Percentiles rank a stretch among this genome's conserved stretches.
Evolutionary conservation across 2,888 invertebrate species (phyloP).

Genomic region (Halictus ligatus): DNA sequence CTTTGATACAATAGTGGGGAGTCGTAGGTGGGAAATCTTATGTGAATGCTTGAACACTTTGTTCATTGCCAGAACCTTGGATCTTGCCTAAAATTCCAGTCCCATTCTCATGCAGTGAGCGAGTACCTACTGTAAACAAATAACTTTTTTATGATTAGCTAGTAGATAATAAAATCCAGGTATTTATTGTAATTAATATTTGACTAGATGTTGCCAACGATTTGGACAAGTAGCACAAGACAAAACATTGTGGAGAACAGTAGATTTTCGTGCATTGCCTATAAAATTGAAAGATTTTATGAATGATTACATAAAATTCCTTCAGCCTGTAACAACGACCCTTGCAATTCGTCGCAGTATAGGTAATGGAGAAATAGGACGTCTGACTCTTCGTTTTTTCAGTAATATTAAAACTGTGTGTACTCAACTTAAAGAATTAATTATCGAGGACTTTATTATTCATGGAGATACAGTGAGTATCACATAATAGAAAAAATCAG

Average conservation of each 20-base stretch:
- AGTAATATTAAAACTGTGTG: slow-evolving; percentile 82
- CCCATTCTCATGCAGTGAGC: background rate
- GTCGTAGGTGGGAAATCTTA: background rate
- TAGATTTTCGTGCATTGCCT: slow-evolving; percentile 84
- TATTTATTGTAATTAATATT: slow-evolving; percentile 1
- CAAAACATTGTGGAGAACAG: slow-evolving; percentile 85
- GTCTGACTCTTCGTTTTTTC: slow-evolving; percentile 81
- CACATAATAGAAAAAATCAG: background rate
- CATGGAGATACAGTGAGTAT: slow-evolving; percentile 84
- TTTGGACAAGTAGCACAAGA: slow-evolving; percentile 85
- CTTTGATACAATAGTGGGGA: background rate
- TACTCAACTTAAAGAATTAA: slow-evolving; percentile 83
- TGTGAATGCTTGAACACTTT: background rate
- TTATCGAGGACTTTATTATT: slow-evolving; percentile 86
- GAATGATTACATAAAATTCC: slow-evolving; percentile 84
- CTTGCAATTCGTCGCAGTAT: slow-evolving; percentile 78
- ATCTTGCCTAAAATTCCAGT: background rate
- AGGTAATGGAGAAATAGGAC: slow-evolving; percentile 80
- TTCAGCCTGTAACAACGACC: slow-evolving; percentile 83
- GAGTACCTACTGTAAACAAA: background rate
- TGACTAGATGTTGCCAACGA: slow-evolving; percentile 85
- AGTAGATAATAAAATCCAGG: background rate
- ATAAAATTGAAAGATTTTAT: slow-evolving; percentile 79
- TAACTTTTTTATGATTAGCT: slow-evolving; percentile 15
- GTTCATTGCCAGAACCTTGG: no score